Percentiles rank a stretch among this genome's conserved stretches.
These are phyloP conservation scores for Potamilus streckersoni DNA, from an alignment of 1,140 invertebrate species.

Conservation along the genomic window DNA sequence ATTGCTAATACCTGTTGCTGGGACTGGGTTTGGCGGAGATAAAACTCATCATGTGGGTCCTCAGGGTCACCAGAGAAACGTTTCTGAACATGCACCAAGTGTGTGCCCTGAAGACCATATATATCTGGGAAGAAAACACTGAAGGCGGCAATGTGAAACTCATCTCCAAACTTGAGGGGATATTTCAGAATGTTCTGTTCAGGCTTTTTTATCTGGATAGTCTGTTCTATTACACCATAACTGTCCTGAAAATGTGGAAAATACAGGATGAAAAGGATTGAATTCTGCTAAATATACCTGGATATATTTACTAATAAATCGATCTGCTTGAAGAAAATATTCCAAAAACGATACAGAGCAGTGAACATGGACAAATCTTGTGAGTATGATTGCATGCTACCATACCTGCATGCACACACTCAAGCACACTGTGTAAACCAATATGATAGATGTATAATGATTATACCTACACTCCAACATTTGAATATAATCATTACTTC, in stretches of 20 bases:
- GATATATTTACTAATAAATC: too few species aligned
- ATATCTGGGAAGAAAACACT: constrained; percentile 90
- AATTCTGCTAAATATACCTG: too few species aligned
- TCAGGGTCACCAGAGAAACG: constrained; percentile 85
- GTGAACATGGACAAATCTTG: too few species aligned
- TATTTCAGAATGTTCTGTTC: constrained; percentile 80
- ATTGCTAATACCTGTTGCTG: constrained; percentile 16
- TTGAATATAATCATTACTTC: too few species aligned
- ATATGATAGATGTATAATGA: too few species aligned
- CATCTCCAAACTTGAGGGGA: constrained; percentile 87
- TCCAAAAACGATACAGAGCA: too few species aligned
- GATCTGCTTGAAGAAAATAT: too few species aligned
- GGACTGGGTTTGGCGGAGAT: constrained; percentile 71
- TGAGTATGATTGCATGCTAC: too few species aligned
- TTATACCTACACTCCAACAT: too few species aligned
- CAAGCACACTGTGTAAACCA: too few species aligned
- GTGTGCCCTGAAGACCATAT: constrained; percentile 78
- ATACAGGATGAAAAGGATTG: too few species aligned
- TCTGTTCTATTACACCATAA: constrained; percentile 85
- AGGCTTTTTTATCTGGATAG: constrained; percentile 81
- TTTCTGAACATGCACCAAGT: constrained; percentile 74
- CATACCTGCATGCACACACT: too few species aligned
- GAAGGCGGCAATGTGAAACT: constrained; percentile 90
- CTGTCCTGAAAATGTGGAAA: constrained; percentile 73
- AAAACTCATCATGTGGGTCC: constrained; percentile 94